Base-by-base conservation (phyloP, 2,888 invertebrate species). In the Mesorhabditis spiculigera region DNA sequence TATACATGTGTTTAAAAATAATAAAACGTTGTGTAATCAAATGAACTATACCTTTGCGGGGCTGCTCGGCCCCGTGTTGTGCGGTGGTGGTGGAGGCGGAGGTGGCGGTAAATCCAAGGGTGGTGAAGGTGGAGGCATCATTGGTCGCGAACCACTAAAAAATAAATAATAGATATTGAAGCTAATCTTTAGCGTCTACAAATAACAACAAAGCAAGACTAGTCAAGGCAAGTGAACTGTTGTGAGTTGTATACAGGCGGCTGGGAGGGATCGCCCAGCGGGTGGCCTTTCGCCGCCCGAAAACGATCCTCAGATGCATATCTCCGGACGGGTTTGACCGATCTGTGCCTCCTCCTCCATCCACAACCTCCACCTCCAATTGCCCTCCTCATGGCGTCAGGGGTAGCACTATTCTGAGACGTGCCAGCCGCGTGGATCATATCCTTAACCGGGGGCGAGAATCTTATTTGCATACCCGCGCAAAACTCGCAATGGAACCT, bases 71-170 rank as follows among this genome's bases (percentile, higher is more conserved):
- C 10, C 10, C 10, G 58, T n/a, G 8, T 50, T 10, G 58, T 50
- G 73, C 28, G 71, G 72, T 67, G 66, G 50, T 61, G 71, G 71
- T 58, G 71, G 71, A 13, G 45, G 61, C 10, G 71, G 73, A 69
- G 67, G 69, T 43, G 65, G 43, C 8, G 72, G 72, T 62, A 70
- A 71, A 43, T 69, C 45, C 5, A 73, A 68, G 4, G 76, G 74
- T 8, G 75, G 63, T 28, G 78, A 75, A 58, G 78, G 78, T n/a
- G 78, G 76, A 67, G 75, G 75, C 45, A 76, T 72, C 66, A 71
- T 73, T 63, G 74, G 75, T 70, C 75, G 75, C 16, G 76, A 76
- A 65, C 69, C 58, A 50, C 58, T 50, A 50, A 50, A 50, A 28
- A 28, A 28, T 28, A 28, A 28, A 28, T 28, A 28, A 28, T 28